Conservation (phyloP, 2,113 vertebrate species). For the Gymnorhina tibicen region DNA sequence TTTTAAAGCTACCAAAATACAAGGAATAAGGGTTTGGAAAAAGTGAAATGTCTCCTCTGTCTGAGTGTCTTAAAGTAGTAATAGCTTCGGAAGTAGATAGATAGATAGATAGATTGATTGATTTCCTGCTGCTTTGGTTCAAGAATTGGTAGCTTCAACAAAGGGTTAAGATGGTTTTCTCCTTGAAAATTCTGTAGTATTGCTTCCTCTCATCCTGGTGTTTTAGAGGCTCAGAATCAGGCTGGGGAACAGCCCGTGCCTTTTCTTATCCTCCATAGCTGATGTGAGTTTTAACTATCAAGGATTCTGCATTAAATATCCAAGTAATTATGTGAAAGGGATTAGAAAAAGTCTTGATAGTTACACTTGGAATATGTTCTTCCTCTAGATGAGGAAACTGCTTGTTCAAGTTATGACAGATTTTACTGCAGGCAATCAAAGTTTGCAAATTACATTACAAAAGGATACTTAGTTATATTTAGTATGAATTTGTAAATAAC, state of each 20-base stretch:
- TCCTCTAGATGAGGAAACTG: background rate
- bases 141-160: background rate
- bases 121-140: background rate
- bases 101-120: background rate
- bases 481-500: background rate
- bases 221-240: background rate
- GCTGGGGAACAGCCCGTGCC: background rate
- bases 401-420: background rate
- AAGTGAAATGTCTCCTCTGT: background rate
- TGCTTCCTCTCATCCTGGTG: background rate
- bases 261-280: background rate
- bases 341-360: background rate
- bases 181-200: background rate
- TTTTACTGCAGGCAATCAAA: background rate
- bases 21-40: background rate
- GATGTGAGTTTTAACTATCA: background rate
- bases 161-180: background rate
- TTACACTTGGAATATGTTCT: background rate
- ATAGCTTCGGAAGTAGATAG: background rate
- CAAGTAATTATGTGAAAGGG: background rate
- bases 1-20: background rate
- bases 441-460: background rate
- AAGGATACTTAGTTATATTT: background rate
- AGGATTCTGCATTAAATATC: background rate
- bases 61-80: background rate